Conservation (phyloP, 2,797 vertebrate genomes). For the Takifugu rubripes region DNA sequence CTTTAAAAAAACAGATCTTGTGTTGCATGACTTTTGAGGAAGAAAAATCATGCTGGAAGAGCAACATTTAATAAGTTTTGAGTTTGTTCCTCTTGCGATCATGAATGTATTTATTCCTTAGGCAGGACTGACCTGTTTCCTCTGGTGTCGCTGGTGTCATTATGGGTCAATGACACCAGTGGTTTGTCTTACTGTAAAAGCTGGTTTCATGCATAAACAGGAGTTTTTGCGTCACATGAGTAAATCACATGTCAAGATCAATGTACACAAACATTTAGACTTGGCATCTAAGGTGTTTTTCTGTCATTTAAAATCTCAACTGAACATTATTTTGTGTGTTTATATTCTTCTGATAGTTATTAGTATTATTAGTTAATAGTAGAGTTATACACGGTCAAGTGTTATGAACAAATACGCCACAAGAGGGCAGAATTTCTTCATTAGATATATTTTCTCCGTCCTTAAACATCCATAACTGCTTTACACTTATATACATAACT, state of each 20-base stretch:
- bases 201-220: background rate
- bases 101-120: no score
- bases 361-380: no score
- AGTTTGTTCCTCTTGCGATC: no score
- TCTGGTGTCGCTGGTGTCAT: no score
- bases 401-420: slow-evolving; percentile 19
- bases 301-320: background rate
- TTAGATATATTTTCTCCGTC: background rate
- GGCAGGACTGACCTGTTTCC: no score
- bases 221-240: background rate
- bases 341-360: no score
- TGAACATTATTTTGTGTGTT: background rate
- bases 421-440: slow-evolving; percentile 49
- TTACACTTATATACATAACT: background rate
- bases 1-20: no score
- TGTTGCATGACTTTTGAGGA: no score
- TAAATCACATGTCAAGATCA: background rate
- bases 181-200: background rate
- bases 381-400: no score
- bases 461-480: background rate
- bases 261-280: no score
- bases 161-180: no score
- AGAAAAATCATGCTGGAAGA: background rate
- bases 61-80: no score
- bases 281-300: background rate